Percentiles rank a stretch among this genome's conserved stretches.
phyloP scores from a whole-genome alignment of 2,888 invertebrate genomes.

The Enoplolaimus lenunculus region DNA sequence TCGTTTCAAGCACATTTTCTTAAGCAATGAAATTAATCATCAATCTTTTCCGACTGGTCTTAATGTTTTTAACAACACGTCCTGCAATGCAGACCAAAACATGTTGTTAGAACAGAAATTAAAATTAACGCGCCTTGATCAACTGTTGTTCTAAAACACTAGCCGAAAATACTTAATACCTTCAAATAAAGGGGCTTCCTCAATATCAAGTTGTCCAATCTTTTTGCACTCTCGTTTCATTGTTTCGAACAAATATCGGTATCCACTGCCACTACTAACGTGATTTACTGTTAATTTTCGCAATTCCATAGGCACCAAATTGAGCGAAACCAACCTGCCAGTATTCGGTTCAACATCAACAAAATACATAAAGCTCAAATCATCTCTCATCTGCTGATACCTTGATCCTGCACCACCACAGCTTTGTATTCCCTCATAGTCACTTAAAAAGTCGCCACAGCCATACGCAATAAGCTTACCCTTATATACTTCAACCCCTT shows the following conservation, averaged over 20 bases:
- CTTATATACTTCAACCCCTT: constrained; percentile 28
- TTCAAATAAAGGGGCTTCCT: too few relatives aligned
- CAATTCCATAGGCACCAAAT: constrained; percentile 19
- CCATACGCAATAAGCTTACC: constrained; percentile 28
- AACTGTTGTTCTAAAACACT: too few relatives aligned
- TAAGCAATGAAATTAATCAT: too few relatives aligned
- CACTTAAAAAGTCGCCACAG: constrained; percentile 28
- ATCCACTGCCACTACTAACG: not conserved
- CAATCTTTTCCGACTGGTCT: too few relatives aligned
- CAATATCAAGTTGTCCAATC: not conserved
- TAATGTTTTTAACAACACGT: too few relatives aligned
- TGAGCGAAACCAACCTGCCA: not conserved
- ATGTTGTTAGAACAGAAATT: too few relatives aligned
- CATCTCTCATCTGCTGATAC: constrained; percentile 6
- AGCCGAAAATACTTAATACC: too few relatives aligned
- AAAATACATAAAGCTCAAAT: constrained; percentile 23
- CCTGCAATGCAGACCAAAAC: too few relatives aligned
- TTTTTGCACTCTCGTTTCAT: constrained; percentile 10
- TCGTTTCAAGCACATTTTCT: too few relatives aligned
- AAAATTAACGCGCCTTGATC: too few relatives aligned
- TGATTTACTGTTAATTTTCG: constrained; percentile 8
- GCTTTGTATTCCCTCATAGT: constrained; percentile 28
- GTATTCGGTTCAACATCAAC: constrained; percentile 10
- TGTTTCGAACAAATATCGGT: constrained; percentile 14
- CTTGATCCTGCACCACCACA: not conserved